A percentile compares a stretch with the other conserved stretches of the same genome.
Conservation (phyloP, 1,140 invertebrate species). For the Orussus abietinus region DNA sequence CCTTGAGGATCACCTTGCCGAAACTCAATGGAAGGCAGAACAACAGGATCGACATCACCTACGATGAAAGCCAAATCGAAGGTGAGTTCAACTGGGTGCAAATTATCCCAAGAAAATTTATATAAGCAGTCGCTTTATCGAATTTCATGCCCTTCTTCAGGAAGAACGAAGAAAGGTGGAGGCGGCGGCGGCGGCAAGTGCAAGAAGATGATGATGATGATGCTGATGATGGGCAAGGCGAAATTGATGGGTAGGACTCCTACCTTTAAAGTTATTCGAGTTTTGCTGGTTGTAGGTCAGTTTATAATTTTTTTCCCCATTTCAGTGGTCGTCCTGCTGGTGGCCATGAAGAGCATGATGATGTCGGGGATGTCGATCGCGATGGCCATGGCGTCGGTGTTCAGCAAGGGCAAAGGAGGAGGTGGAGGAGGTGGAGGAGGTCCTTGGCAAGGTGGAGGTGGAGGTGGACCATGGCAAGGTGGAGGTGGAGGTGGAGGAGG, state of each 20-base stretch:
- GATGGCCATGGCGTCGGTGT: conserved; percentile 57
- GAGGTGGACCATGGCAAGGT: conserved; percentile 18
- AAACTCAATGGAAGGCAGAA: conserved; percentile 33
- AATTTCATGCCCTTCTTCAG: conserved; percentile 16
- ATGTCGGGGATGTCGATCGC: conserved; percentile 58
- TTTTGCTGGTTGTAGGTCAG: no score
- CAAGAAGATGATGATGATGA: conserved; percentile 65
- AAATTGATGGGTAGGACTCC: conserved; percentile 58
- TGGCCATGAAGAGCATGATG: conserved; percentile 59
- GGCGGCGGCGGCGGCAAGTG: conserved; percentile 52
- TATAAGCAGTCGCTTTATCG: neutral
- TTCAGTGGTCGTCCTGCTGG: no score
- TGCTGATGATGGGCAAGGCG: conserved; percentile 58
- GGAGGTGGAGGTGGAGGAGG: conserved; percentile 30
- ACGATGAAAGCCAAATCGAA: conserved; percentile 37
- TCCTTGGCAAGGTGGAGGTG: conserved; percentile 37
- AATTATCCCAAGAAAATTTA: neutral
- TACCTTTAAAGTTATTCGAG: no score
- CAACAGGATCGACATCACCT: conserved; percentile 46
- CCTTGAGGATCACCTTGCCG: conserved; percentile 47
- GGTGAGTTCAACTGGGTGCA: conserved; percentile 32
- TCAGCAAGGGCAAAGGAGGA: conserved; percentile 54
- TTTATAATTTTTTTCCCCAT: no score
- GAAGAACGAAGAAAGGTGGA: conserved; percentile 26
- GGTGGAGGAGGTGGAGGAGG: conserved; percentile 40